Evolutionary conservation across 92 coral and sea anemone genomes (phyloP).

Genomic region (Bergia sp.): DNA sequence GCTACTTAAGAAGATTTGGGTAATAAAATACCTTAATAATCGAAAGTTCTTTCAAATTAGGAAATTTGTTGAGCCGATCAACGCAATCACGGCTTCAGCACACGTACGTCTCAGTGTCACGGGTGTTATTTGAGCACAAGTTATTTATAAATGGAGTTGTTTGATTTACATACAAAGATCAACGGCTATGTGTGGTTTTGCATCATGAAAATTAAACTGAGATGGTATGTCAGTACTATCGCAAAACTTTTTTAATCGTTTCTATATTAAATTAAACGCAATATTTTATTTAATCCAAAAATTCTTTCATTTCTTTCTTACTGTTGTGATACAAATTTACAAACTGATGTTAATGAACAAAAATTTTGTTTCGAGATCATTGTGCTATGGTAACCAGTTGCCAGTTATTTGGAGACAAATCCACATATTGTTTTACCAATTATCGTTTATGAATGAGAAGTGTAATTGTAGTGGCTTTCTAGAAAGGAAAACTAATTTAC

Average conservation of each 20-base stretch:
- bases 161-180: too few relatives aligned
- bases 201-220: too few relatives aligned
- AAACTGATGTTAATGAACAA: neutral
- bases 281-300: neutral
- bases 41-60: neutral
- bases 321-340: neutral
- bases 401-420: neutral
- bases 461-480: too few relatives aligned
- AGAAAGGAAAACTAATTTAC: too few relatives aligned
- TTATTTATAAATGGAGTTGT: too few relatives aligned
- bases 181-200: too few relatives aligned
- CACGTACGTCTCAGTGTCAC: neutral
- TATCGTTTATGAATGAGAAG: neutral
- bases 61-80: neutral
- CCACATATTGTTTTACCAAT: too few relatives aligned
- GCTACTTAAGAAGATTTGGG: neutral
- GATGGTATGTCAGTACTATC: too few relatives aligned
- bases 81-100: neutral
- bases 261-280: neutral
- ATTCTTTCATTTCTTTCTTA: neutral
- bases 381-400: neutral
- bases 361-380: neutral
- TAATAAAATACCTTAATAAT: too few relatives aligned
- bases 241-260: neutral
- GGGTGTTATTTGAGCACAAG: too few relatives aligned